Evolutionary conservation across 2,888 invertebrate species (phyloP).

Genomic region (Oligia strigilis): DNA sequence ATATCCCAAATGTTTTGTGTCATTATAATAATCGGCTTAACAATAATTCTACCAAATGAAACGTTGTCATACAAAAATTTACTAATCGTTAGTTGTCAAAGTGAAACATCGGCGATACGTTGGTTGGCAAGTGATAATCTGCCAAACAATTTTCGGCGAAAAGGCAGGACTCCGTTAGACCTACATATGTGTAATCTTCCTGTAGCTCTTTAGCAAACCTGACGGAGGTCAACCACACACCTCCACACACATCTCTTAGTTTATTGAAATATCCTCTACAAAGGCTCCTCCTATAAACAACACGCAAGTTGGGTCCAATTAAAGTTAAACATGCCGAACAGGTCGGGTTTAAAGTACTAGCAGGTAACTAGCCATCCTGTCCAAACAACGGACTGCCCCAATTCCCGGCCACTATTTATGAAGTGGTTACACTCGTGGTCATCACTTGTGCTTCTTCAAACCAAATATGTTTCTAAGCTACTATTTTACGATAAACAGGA

Average conservation of each 20-base stretch:
- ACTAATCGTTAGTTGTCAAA: no score
- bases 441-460: conserved; percentile 9
- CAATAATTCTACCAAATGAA: no score
- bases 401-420: conserved; percentile 7
- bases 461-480: conserved; percentile 10
- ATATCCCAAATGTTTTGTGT: no score
- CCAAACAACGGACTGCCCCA: conserved; percentile 47
- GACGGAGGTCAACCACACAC: conserved; percentile 2
- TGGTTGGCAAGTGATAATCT: no score
- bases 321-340: conserved; percentile 48
- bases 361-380: conserved; percentile 43
- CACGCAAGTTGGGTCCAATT: conserved; percentile 37
- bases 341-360: conserved; percentile 1
- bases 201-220: background rate
- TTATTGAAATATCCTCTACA: conserved; percentile 22
- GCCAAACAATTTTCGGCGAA: no score
- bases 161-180: no score
- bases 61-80: no score
- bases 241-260: conserved; percentile 1
- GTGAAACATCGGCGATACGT: no score
- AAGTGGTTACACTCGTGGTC: conserved; percentile 2
- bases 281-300: conserved; percentile 27
- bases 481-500: background rate
- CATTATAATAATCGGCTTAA: no score
- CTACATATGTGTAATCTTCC: background rate